Percentiles rank a stretch among this genome's conserved stretches.
Conservation (phyloP, 2,113 vertebrate species). For the Sorex araneus region DNA sequence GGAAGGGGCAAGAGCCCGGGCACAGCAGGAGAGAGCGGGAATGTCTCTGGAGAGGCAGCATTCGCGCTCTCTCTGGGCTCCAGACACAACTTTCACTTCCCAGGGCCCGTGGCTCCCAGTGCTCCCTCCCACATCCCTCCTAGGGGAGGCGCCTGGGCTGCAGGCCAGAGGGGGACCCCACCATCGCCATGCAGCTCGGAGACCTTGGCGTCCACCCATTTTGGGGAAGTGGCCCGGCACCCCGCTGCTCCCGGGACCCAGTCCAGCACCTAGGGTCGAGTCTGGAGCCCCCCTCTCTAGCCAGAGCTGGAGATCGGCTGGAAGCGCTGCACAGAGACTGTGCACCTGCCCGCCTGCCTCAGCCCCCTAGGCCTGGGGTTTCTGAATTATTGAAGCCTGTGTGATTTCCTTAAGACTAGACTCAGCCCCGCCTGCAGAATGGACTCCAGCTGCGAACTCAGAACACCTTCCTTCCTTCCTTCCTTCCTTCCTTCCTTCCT, state of each 20-base stretch:
- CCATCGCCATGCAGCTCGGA: neutral
- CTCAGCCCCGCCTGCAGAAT: conserved; percentile 32
- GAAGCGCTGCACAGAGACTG: conserved; percentile 14
- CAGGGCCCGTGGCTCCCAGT: neutral
- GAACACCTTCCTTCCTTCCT: neutral
- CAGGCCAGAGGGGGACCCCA: too few relatives aligned
- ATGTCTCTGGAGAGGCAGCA: neutral
- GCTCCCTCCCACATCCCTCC: rapidly evolving
- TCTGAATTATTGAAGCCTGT: conserved; percentile 65
- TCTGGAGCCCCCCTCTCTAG: rapidly evolving
- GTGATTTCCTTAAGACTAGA: conserved; percentile 73
- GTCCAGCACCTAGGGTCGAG: neutral
- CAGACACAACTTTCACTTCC: neutral
- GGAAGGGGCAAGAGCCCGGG: too few relatives aligned
- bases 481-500: too few relatives aligned
- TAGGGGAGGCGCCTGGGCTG: rapidly evolving
- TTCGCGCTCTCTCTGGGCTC: neutral
- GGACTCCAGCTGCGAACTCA: neutral
- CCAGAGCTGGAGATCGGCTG: too few relatives aligned
- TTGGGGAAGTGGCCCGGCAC: neutral
- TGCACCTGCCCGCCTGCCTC: neutral
- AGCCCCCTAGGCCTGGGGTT: conserved; percentile 53
- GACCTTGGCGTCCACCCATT: rapidly evolving
- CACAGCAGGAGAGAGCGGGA: too few relatives aligned
- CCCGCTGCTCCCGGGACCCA: neutral